phyloP scores from a whole-genome alignment of 1,140 invertebrate genomes.

The Aphelinus atriplicis region DNA sequence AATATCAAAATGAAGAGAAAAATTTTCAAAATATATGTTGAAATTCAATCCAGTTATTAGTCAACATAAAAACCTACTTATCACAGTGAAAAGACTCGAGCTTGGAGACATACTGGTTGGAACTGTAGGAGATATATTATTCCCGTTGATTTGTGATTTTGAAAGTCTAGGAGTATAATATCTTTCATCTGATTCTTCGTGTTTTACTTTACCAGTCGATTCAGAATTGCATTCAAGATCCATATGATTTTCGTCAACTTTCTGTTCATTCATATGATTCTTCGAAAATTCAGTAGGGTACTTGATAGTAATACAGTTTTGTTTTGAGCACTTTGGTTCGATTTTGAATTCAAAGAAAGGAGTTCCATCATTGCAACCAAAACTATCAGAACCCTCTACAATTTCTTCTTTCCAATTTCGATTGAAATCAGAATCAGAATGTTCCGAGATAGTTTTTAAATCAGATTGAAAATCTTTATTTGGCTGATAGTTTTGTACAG shows the following conservation, averaged over 20 bases:
- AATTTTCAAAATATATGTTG: too few relatives aligned
- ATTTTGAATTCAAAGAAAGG: conserved; percentile 10
- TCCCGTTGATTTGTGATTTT: background rate
- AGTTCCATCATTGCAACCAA: conserved; percentile 17
- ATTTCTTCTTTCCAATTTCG: background rate
- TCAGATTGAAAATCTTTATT: too few relatives aligned
- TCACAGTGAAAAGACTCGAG: background rate
- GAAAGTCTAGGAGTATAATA: background rate
- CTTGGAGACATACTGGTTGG: background rate
- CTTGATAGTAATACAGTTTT: background rate
- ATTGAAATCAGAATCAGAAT: conserved; percentile 1
- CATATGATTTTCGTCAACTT: background rate
- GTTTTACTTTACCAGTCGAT: background rate
- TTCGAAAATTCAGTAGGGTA: background rate
- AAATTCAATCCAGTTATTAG: too few relatives aligned
- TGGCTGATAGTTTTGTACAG: too few relatives aligned
- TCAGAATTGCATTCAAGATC: background rate
- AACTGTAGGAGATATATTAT: background rate
- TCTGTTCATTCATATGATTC: background rate
- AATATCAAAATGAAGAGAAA: background rate
- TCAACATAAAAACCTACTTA: too few relatives aligned
- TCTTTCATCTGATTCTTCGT: background rate
- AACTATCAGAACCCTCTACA: background rate
- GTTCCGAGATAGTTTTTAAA: too few relatives aligned
- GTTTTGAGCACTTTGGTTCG: background rate